These are phyloP conservation scores for Flexamia atlantica DNA, from an alignment of 2,888 invertebrate genomes.

Conservation along the genomic window DNA sequence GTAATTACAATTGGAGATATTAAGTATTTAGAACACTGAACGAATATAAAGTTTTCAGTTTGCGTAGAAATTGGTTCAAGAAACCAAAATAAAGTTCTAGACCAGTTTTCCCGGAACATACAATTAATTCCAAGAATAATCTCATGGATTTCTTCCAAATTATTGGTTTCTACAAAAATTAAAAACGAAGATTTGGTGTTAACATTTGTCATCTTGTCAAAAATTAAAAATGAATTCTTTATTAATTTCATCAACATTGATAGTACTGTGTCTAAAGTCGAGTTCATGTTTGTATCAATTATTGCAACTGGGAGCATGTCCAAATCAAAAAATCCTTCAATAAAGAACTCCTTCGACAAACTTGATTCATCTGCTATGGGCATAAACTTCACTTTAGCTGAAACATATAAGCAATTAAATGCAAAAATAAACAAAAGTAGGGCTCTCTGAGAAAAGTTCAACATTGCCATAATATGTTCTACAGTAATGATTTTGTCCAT, in stretches of 20 bases:
- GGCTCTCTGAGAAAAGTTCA: neutral
- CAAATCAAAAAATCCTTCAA: constrained; percentile 14
- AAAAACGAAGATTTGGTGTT: neutral
- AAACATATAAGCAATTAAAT: neutral
- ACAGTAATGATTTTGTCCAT: too few species aligned
- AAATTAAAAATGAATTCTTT: constrained; percentile 4
- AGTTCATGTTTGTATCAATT: neutral
- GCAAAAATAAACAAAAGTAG: neutral
- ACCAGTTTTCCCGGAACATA: constrained; percentile 9
- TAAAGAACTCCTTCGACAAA: constrained; percentile 4
- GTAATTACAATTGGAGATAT: constrained; percentile 3
- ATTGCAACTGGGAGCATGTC: neutral
- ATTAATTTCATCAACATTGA: neutral
- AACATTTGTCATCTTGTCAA: neutral
- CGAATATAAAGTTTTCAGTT: neutral
- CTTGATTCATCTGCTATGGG: neutral
- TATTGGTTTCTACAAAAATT: neutral
- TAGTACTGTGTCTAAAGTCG: neutral
- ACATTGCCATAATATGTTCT: neutral
- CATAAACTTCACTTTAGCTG: neutral
- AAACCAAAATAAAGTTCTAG: constrained; percentile 23
- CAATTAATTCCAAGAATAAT: neutral
- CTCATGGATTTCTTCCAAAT: neutral
- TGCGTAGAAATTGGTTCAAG: neutral
- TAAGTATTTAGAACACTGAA: neutral